phyloP scores from a whole-genome alignment of 2,797 vertebrate species.

The Danio aesculapii region DNA sequence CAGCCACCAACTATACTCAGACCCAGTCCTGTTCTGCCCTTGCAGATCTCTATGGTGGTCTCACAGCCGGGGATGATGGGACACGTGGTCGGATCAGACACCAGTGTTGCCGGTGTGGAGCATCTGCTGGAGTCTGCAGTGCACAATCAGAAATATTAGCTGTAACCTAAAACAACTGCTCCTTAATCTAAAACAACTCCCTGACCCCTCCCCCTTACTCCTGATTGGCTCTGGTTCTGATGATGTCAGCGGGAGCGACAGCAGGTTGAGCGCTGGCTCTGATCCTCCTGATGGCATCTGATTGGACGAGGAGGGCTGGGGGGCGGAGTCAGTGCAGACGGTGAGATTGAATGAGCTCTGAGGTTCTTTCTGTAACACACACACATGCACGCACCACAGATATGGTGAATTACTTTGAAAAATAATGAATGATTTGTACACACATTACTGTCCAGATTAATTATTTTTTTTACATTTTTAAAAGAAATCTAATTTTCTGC shows the following conservation, averaged over 20 bases:
- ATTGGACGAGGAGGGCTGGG: constrained; percentile 54
- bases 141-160: not conserved
- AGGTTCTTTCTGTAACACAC: constrained; percentile 75
- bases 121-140: constrained; percentile 86
- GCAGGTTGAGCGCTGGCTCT: constrained; percentile 65
- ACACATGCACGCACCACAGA: not conserved
- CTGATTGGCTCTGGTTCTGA: constrained; percentile 80
- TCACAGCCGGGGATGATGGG: constrained; percentile 97
- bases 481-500: too few species aligned
- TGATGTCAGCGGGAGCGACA: constrained; percentile 55
- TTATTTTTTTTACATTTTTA: too few species aligned
- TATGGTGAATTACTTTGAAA: not conserved
- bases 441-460: too few species aligned
- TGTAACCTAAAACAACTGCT: not conserved
- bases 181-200: not conserved
- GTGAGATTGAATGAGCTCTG: constrained; percentile 83
- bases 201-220: constrained; percentile 77
- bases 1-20: constrained; percentile 97
- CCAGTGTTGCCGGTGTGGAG: constrained; percentile 87
- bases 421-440: not conserved
- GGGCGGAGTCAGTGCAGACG: constrained; percentile 73
- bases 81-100: constrained; percentile 90
- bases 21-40: constrained; percentile 93
- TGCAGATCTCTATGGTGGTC: constrained; percentile 97
- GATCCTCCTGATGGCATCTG: constrained; percentile 41